Evolutionary conservation across 2,113 vertebrate genomes (phyloP), one percentile per base, ranked within the genome.

Genomic region (Taurulus bubalis): DNA sequence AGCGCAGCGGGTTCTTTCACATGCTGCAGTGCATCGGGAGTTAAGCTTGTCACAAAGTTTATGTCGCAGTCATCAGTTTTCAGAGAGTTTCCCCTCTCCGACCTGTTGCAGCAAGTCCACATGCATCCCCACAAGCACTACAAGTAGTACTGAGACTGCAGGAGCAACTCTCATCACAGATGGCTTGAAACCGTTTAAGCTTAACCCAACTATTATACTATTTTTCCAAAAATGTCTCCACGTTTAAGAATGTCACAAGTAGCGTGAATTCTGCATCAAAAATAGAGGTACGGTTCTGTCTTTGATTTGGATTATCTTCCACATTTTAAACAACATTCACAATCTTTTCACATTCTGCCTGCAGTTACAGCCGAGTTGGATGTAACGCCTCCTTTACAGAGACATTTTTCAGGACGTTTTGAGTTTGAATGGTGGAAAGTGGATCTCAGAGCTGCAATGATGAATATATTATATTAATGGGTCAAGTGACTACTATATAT

Each of bases 1-100:
- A 15, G 73, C 8, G 22, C 24, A 26, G 32, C 30, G n/a, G 67
- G 40, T 51, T 76, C 32, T 42, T 32, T 77, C 0, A 69, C 36
- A 56, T 63, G 58, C 73, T 81, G 74, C 45, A 77, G 28, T 82
- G 64, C n/a, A 34, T 5, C 56, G 3, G 60, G 71, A 81, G 15
- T 16, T 58, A 51, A 28, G 8, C 53, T 24, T 53, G 12, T 66
- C 14, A 74, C 30, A 14, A 74, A 40, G 28, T 75, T 83, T 69
- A 47, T 4, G 38, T 63, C 34, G 12, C 28, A 73, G 22, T 75
- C 75, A 77, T 66, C 51, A 51, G 20, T 69, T 75, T 26, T 15
- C 11, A 56, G 11, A 58, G 12, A 28, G 55, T 58, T 60, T 53
- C 75, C 16, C 20, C 34, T 4, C 26, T 34, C 30, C 7, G 5